Base-by-base conservation (phyloP, 2,888 invertebrate genomes). In the Silvanus unidentatus region DNA sequence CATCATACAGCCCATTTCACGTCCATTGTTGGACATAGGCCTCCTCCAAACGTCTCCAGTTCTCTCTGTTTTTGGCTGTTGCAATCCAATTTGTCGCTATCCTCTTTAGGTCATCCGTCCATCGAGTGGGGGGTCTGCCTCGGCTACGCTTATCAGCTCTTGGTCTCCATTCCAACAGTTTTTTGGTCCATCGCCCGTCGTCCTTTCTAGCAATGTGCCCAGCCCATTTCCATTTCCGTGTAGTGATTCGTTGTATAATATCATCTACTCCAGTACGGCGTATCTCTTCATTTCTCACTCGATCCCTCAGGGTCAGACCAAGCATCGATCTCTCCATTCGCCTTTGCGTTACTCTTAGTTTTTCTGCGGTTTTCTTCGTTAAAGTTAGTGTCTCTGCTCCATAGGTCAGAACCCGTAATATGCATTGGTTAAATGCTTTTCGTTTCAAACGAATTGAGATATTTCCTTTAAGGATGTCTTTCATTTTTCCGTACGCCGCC, bases 1-100 rank as follows among this genome's bases (percentile, higher is more conserved):
- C 22, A 22, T 22, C 22, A 22, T 38, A 38, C 1, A 42, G 42
- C 37, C 42, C n/a, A 10, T 42, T 42, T n/a, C n/a, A n/a, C 11
- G n/a, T 42, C 42, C 39, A 43, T 37, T 37, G 43, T 37, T 43
- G 43, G 29, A 43, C 39, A 43, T 39, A 39, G 39, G 43, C 39
- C 39, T 43, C 43, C 43, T 39, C 36, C 10, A 35, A 2, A 4
- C 16, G 5, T 40, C 10, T 36, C 32, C 41, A 41, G 6, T 32
- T 9, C 3, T 13, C 5, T 35, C 41, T 29, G 15, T 41, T 11
- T 29, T 40, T 39, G 2, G 39, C 43, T 9, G 14, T 12, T 6
- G n/a, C 8, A 14, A 40, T 40, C 39, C 30, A 43, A 14, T 40
- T 40, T 12, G 13, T 27, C 13, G 11, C 43, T 14, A 40, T 16